A percentile compares a stretch with the other conserved stretches of the same genome.
These are phyloP conservation scores for Muscicapa striata DNA, from an alignment of 2,797 vertebrate species.

Conservation along the genomic window DNA sequence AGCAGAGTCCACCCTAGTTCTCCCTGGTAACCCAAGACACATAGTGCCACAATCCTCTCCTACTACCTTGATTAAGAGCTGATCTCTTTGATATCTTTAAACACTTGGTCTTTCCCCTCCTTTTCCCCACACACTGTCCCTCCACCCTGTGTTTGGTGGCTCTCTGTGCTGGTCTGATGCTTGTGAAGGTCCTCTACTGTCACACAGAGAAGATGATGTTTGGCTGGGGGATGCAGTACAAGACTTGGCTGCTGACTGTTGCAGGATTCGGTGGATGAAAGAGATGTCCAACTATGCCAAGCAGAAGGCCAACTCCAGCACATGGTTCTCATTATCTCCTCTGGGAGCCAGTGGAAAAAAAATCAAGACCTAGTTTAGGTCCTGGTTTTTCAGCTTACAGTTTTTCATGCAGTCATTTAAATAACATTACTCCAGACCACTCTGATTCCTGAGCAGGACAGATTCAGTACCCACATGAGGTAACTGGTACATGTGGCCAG, in stretches of 20 bases:
- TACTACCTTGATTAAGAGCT: neutral
- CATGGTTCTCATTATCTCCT: neutral
- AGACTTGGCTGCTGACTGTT: neutral
- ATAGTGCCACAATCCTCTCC: neutral
- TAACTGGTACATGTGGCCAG: neutral
- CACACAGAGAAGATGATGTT: neutral
- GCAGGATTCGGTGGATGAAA: neutral
- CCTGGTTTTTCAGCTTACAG: neutral
- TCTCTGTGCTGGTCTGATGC: neutral
- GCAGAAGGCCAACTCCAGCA: neutral
- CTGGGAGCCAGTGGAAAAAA: neutral
- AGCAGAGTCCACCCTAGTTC: neutral
- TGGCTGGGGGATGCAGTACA: neutral
- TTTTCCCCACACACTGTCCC: neutral
- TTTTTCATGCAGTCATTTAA: neutral
- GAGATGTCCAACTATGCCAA: neutral
- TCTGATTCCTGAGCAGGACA: neutral
- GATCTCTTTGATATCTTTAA: neutral
- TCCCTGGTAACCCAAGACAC: neutral
- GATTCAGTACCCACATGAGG: accelerated
- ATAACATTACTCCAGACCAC: neutral
- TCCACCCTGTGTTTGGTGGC: neutral
- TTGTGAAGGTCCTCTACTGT: neutral
- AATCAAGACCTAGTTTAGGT: neutral
- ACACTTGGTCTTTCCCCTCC: neutral